Evolutionary conservation across 2,113 vertebrate genomes (phyloP), one percentile per base, ranked within the genome.

Genomic region (Cromileptes altivelis): DNA sequence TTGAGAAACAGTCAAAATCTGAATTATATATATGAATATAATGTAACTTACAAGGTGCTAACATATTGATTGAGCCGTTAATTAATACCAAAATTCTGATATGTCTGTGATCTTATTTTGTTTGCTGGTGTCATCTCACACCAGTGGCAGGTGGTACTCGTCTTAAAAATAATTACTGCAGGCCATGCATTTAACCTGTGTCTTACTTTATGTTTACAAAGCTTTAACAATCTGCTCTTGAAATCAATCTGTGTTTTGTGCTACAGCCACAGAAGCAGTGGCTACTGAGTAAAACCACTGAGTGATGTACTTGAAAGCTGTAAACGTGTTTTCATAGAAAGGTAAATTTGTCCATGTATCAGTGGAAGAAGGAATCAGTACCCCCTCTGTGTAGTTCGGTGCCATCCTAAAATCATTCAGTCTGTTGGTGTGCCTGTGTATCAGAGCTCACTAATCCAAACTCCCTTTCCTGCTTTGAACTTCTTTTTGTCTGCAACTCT

Each of bases 401-500:
- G 68, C 3, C 53, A 14, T 67, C 52, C 18, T 84, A 6, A 80
- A 75, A 61, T 30, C 67, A 70, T 42, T 40, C 2, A 62, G 47
- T 47, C 52, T 58, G 2, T 7, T 33, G 19, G 21, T 57, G 62
- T 71, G 47, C 60, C 0, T 42, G 57, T 77, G 55, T 70, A 42
- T 42, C 9, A 14, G 42, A 85, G 62, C 47, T 75, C 60, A 64
- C 69, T 74, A 80, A 88, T 65, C 40, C 62, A 70, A 68, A 75
- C 70, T 76, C 57, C 55, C 68, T 71, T 68, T 84, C 72, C 60
- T 76, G 67, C 71, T 86, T 61, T 64, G 4, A 75, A 71, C 68
- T 85, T 94, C 86, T 93, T 94, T 93, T 92, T 93, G 90, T 93
- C 91, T 93, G 90, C 90, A 89, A 92, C 88, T 90, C 84, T 19